Base-by-base conservation (phyloP, 92 coral and sea anemone species). In the Epizoanthus fatuus region DNA sequence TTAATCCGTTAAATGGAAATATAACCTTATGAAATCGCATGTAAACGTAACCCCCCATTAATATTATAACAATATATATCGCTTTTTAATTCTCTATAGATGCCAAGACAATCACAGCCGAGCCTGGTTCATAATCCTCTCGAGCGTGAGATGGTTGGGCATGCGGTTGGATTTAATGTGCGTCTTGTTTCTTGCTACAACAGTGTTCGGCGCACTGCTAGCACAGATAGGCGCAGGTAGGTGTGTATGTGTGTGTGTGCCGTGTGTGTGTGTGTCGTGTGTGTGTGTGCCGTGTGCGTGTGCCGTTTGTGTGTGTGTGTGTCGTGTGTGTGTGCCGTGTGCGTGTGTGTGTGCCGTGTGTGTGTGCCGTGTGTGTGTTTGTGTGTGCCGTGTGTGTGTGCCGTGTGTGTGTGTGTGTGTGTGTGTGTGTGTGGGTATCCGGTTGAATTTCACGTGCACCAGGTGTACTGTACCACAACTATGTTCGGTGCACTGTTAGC, bases 151-250 rank as follows among this genome's bases (percentile, higher is more conserved):
- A 52, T 92, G 93, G 95, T 78, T 92, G 63, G 93, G 89, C 67
- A 75, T 93, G 44, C 87, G 96, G 63, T 86, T 93, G 15, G 96
- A 93, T 65, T 55, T 93, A 80, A 68, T 90, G 75, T 93, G 96
- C 64, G 80, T 93, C 4, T 80, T 81, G 58, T 93, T 93, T 72
- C 91, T 79, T 29, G 77, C 90, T 16, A 55, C 84, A 22, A 94
- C 91, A 9, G 92, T 93, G 15, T 53, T 87, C 39, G 55, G 86
- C 9, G 90, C 94, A 16, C 53, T 93, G 63, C 83, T 78, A 1
- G 86, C 92, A 7, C 93, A 86, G 19, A 72, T 90, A 10, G 88
- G 85, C 2, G 70, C 93, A 86, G 93, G 93, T 90, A 86, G 58
- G 40, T 77, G 83, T 39, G 54, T 39, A 37, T 66, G 56, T 32